Percentiles rank a stretch among this genome's conserved stretches.
phyloP scores from a whole-genome alignment of 2,888 invertebrate genomes.

The Ctena decussata region DNA sequence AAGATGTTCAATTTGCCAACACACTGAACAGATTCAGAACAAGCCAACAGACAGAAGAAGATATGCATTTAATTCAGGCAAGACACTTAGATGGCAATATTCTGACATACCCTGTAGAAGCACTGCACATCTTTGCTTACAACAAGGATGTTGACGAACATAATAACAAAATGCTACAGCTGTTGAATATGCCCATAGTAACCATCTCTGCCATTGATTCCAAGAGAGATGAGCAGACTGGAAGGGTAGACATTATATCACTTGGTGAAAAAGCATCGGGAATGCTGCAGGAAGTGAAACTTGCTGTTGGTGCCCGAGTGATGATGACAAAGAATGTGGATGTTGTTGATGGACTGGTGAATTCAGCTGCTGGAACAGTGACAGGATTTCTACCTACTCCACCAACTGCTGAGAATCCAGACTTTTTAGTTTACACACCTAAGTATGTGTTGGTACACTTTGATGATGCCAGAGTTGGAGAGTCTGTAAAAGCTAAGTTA shows the following conservation, averaged over 20 bases:
- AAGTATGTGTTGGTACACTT: neutral
- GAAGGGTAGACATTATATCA: no score
- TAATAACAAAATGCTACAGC: slow-evolving; percentile 22
- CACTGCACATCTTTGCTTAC: slow-evolving; percentile 39
- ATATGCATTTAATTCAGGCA: slow-evolving; percentile 26
- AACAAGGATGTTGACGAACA: slow-evolving; percentile 39
- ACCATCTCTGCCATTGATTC: neutral
- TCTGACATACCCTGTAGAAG: slow-evolving; percentile 9
- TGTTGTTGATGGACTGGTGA: neutral
- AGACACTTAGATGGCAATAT: no score
- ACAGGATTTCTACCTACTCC: no score
- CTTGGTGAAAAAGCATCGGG: no score
- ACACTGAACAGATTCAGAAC: slow-evolving; percentile 39
- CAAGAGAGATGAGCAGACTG: no score
- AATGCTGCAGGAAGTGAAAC: no score
- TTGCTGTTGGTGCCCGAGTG: neutral
- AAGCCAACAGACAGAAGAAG: slow-evolving; percentile 28
- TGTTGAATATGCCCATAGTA: neutral
- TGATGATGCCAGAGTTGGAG: neutral
- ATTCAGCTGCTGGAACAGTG: no score
- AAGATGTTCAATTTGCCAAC: slow-evolving; percentile 40
- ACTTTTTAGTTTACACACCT: no score
- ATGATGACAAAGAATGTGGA: neutral
- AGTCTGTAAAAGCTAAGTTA: no score
- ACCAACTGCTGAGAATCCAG: no score